These are phyloP conservation scores for Pseudotriccus pelzelni DNA, from an alignment of 2,797 vertebrate genomes.

Conservation along the genomic window DNA sequence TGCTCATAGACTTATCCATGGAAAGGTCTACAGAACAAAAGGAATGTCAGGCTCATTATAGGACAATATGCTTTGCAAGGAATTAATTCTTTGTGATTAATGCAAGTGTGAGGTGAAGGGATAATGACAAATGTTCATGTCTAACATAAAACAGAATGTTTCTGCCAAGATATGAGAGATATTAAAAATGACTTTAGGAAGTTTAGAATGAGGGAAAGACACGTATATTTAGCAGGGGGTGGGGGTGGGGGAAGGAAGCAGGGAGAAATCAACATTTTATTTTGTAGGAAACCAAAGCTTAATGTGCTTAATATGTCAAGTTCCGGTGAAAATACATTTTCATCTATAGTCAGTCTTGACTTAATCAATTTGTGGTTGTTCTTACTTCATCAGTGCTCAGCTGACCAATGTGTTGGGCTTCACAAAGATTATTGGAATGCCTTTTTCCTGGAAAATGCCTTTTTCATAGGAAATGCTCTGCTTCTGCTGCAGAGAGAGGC, in stretches of 20 bases:
- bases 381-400: background rate
- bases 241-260: accelerated
- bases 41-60: conserved; percentile 27
- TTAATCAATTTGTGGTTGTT: background rate
- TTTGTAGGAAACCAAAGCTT: background rate
- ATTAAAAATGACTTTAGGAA: background rate
- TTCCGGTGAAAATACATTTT: background rate
- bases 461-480: background rate
- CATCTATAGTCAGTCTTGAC: background rate
- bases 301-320: background rate
- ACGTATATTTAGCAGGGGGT: background rate
- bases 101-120: background rate
- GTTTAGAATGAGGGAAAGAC: background rate
- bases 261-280: background rate
- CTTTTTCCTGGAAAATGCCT: background rate
- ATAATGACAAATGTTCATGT: conserved; percentile 21
- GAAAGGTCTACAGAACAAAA: conserved; percentile 50
- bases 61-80: conserved; percentile 9
- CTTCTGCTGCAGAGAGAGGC: background rate
- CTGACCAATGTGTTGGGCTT: background rate
- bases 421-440: background rate
- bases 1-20: background rate
- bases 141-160: background rate
- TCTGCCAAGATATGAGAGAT: background rate
- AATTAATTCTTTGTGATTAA: conserved; percentile 21